phyloP scores from a whole-genome alignment of 2,113 vertebrate species.

The Cryptomyrus ogoouensis region DNA sequence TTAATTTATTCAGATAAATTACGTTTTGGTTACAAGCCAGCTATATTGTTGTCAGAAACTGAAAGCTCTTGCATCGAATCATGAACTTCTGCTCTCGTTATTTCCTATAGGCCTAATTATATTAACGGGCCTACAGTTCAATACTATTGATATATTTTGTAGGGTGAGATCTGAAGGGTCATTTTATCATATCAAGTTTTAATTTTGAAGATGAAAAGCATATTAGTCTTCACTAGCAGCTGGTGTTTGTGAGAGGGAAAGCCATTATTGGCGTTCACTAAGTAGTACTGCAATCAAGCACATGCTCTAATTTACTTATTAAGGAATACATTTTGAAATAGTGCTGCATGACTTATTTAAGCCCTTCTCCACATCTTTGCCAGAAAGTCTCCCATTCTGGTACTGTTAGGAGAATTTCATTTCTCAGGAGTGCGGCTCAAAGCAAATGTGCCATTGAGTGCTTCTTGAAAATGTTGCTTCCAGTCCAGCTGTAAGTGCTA shows the following conservation, averaged over 20 bases:
- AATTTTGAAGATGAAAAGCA: not conserved
- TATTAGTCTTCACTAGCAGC: not conserved
- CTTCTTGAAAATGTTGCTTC: not conserved
- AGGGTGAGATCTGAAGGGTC: not conserved
- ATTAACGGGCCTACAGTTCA: not conserved
- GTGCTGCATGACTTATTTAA: not conserved
- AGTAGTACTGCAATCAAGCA: not conserved
- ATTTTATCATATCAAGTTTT: not conserved
- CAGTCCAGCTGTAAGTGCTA: not conserved
- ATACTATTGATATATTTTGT: not conserved
- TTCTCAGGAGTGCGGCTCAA: not conserved
- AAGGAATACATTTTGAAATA: slow-evolving; percentile 26
- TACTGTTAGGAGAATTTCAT: slow-evolving; percentile 25
- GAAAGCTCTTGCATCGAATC: not conserved
- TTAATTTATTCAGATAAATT: not conserved
- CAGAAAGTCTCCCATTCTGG: not conserved
- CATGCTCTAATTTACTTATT: slow-evolving; percentile 32
- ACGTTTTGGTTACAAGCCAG: not conserved
- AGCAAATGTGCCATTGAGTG: not conserved
- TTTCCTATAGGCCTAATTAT: not conserved
- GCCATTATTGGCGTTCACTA: not conserved
- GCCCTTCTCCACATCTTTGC: not conserved
- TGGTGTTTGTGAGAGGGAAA: not conserved
- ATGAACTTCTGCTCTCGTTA: not conserved
- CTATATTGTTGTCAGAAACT: not conserved